phyloP scores from a whole-genome alignment of 2,888 invertebrate species.

The Rugalucina vietnamica region DNA sequence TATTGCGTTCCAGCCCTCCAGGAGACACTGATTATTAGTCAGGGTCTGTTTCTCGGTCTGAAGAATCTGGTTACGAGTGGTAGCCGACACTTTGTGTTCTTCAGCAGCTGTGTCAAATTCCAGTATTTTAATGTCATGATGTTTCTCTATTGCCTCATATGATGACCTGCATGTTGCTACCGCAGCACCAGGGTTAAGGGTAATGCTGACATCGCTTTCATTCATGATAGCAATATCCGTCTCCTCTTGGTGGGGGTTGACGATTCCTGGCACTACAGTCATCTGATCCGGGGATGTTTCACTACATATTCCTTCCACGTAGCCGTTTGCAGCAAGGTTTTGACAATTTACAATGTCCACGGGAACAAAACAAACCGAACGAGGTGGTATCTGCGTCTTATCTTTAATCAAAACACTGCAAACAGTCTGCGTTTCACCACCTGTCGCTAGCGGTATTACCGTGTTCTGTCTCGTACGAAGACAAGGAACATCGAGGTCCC shows the following conservation, averaged over 20 bases:
- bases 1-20: no score
- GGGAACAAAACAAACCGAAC: conserved; percentile 4
- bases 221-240: not conserved
- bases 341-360: not conserved
- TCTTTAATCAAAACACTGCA: conserved; percentile 13
- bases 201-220: not conserved
- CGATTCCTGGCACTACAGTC: not conserved
- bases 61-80: no score
- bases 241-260: not conserved
- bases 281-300: not conserved
- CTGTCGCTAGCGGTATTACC: not conserved
- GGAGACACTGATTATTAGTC: no score
- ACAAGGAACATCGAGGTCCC: not conserved
- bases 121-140: not conserved
- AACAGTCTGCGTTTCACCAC: not conserved
- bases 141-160: not conserved
- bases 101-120: not conserved
- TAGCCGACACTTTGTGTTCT: no score
- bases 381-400: not conserved
- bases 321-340: not conserved
- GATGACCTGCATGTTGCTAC: not conserved
- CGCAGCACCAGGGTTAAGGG: not conserved
- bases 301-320: not conserved
- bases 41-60: no score
- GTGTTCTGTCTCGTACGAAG: not conserved